phyloP scores from a whole-genome alignment of 2,888 invertebrate species.

The Hydrotaea cyrtoneurina region DNA sequence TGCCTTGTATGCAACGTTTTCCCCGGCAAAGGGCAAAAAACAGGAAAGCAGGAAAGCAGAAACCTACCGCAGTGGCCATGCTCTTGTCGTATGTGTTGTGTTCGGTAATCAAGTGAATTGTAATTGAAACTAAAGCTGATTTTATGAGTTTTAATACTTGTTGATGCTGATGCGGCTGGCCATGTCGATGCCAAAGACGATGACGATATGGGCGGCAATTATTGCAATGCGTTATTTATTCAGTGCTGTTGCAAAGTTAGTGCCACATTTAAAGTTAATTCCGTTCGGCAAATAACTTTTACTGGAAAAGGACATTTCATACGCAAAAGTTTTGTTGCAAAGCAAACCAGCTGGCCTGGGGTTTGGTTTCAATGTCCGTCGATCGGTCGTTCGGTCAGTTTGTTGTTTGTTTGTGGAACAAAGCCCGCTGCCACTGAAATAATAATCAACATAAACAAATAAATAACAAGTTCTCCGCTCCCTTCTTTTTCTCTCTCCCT shows the following conservation, averaged over 20 bases:
- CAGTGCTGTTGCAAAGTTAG: not conserved
- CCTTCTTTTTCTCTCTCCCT: no score
- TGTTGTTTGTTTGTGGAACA: conserved; percentile 17
- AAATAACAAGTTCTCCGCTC: conserved; percentile 43
- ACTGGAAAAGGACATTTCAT: conserved; percentile 24
- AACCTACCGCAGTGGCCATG: not conserved
- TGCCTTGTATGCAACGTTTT: no score
- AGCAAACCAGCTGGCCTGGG: not conserved
- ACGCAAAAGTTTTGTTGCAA: conserved; percentile 2
- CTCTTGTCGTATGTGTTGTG: not conserved
- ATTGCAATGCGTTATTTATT: conserved; percentile 19
- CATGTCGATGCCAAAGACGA: not conserved
- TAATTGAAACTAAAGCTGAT: conserved; percentile 52
- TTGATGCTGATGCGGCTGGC: conserved; percentile 32
- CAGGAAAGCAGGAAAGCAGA: not conserved
- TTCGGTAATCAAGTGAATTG: conserved; percentile 42
- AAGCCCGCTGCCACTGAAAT: conserved; percentile 42
- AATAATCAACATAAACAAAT: conserved; percentile 55
- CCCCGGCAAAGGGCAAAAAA: no score
- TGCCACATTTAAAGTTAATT: conserved; percentile 19
- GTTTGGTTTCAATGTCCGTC: not conserved
- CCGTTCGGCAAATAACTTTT: conserved; percentile 27
- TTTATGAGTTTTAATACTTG: conserved; percentile 58
- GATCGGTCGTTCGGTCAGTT: not conserved
- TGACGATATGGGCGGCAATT: conserved; percentile 22